Evolutionary conservation across 2,113 vertebrate species (phyloP), one percentile per base, ranked within the genome.

Genomic region (Rhinolophus ferrumequinum): DNA sequence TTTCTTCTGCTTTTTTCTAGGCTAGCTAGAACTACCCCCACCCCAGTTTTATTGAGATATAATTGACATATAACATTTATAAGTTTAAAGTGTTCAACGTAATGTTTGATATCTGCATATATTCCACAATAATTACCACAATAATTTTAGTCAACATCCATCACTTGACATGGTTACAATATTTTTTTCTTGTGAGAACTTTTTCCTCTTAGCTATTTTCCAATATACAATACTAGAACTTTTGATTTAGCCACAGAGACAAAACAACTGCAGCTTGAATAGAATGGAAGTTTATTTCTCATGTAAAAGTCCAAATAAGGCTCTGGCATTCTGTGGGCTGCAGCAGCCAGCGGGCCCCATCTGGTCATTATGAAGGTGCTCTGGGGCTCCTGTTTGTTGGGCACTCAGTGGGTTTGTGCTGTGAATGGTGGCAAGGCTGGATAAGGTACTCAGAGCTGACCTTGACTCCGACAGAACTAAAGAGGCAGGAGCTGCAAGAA

Each of bases 281-380:
- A 66, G 87, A 91, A 54, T 18, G 7, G 3, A 87, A 84, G 33
- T 89, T 95, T 35, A 60, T 85, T 89, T 88, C 72, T 84, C 80
- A 41, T 50, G 24, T 56, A 11, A 79, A 97, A 80, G 70, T 84
- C 28, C 30, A 52, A 54, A 83, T 21, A 33, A 11, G 47, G 16
- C 72, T 18, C 64, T 30, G 69, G 12, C 13, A 64, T 21, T 5
- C 19, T 33, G 38, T 21, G 24, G 38, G 35, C 64, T 67, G 2
- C 18, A 44, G 50, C 33, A 56, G 76, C 33, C 44, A 84, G 72
- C 13, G 33, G 38, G 41, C 18, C 47, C 35, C 66, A 52, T 54
- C 47, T 66, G 16, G 41, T 44, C 14, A 5, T 52, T 21, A 33
- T 2, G 19, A 30, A 24, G 54, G 60, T 47, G 38, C 84, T 70